A percentile compares a stretch with the other conserved stretches of the same genome.
Conservation (phyloP, 1,140 invertebrate genomes). For the Ceratina calcarata region DNA sequence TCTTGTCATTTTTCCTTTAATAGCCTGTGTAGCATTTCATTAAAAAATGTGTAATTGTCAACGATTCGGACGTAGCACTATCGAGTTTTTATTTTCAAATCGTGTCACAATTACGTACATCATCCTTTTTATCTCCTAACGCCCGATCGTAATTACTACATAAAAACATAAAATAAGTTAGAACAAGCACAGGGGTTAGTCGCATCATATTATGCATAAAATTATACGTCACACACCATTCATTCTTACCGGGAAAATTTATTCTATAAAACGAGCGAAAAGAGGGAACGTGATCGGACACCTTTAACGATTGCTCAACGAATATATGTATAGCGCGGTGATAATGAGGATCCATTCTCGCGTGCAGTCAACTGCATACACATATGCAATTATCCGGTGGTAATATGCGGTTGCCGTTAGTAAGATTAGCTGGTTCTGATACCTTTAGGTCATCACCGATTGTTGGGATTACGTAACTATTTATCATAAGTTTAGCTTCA, state of each 20-base stretch:
- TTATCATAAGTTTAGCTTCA: neutral
- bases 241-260: slow-evolving; percentile 56
- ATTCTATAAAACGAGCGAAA: slow-evolving; percentile 22
- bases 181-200: neutral
- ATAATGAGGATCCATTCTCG: slow-evolving; percentile 62
- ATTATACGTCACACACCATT: slow-evolving; percentile 19
- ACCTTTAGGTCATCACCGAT: slow-evolving; percentile 49
- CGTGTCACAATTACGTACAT: neutral
- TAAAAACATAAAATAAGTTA: neutral
- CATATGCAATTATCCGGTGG: slow-evolving; percentile 61
- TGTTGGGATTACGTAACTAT: slow-evolving; percentile 57
- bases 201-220: neutral
- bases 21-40: slow-evolving; percentile 1
- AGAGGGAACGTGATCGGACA: neutral
- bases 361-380: slow-evolving; percentile 54
- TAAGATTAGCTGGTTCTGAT: slow-evolving; percentile 59
- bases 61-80: neutral
- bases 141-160: no score
- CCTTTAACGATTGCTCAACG: slow-evolving; percentile 38
- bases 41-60: neutral
- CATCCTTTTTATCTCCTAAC: no score
- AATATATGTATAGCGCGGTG: slow-evolving; percentile 20
- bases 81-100: neutral
- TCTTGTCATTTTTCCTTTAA: neutral
- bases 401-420: slow-evolving; percentile 66